Conservation (phyloP, 2,888 invertebrate species). For the Rhaphigaster nebulosa region DNA sequence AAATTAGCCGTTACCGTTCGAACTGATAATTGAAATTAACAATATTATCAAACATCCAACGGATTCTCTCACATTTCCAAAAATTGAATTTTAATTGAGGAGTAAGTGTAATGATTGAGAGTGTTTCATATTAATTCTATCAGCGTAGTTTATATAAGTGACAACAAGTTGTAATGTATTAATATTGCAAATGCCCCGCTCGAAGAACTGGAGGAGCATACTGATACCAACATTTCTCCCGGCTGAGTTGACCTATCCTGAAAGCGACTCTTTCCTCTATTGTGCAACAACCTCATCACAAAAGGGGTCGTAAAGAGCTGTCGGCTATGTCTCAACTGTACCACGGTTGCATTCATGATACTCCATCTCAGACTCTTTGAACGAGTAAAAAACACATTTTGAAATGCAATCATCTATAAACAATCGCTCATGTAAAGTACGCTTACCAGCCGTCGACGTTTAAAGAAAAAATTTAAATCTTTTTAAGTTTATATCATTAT, state of each 20-base stretch:
- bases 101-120: not conserved
- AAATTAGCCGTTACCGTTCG: too few relatives aligned
- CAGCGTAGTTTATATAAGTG: not conserved
- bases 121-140: not conserved
- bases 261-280: conserved; percentile 3
- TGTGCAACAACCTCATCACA: not conserved
- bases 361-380: not conserved
- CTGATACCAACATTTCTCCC: not conserved
- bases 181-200: not conserved
- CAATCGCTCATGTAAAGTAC: too few relatives aligned
- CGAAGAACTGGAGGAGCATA: not conserved
- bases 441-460: too few relatives aligned
- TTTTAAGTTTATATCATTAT: too few relatives aligned
- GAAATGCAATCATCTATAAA: too few relatives aligned
- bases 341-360: not conserved
- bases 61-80: too few relatives aligned
- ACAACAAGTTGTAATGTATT: not conserved
- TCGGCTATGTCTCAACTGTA: not conserved
- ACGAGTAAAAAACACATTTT: too few relatives aligned
- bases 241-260: not conserved
- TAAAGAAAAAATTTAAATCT: too few relatives aligned
- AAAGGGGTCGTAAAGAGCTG: not conserved
- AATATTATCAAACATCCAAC: too few relatives aligned
- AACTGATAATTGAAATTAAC: too few relatives aligned
- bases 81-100: not conserved